Evolutionary conservation across 2,797 vertebrate genomes (phyloP), one percentile per base, ranked within the genome.

Genomic region (Enoplosus armatus): DNA sequence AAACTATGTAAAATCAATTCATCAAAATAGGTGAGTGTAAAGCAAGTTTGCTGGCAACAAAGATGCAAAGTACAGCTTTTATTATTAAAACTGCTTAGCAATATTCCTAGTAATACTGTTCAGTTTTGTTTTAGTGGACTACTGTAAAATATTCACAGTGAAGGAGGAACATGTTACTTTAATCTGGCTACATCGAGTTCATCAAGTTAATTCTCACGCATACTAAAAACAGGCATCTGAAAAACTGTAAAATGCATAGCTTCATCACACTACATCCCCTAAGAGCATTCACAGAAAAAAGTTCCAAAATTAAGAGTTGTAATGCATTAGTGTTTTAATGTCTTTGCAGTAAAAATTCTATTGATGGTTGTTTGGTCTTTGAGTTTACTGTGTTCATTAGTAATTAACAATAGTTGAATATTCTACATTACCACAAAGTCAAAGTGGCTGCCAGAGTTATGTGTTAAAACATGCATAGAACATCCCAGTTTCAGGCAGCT

Each of bases 1-100:
- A 90, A 89, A 78, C 56, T 66, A 74, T 74, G 85, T 91, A 86
- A 91, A 90, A 89, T 92, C 87, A 88, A 92, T 90, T 90, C 39
- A 89, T 90, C 81, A 72, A 88, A 86, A 87, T 14, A 83, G 62
- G 50, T 77, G 59, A 84, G 83, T 47, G 73, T 71, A 82, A 82
- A 84, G 66, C 45, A 60, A 71, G 54, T 80, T 43, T 82, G 39
- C 72, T 84, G 85, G 72, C 86, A 82, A 12, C 59, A 68, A 79
- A 89, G 74, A 72, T 85, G 86, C 83, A 84, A 2, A 65, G 48
- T 27, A 41, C 51, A 54, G 61, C 48, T 79, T 86, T 87, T 80
- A 76, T 77, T 31, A 62, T 72, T 43, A 14, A 77, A 72, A 83
- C 74, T 20, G 64, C 79, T 84, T 58, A 18, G 50, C 37, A 67